These are phyloP conservation scores for Mimas tiliae DNA, from an alignment of 2,888 invertebrate genomes.

Conservation along the genomic window DNA sequence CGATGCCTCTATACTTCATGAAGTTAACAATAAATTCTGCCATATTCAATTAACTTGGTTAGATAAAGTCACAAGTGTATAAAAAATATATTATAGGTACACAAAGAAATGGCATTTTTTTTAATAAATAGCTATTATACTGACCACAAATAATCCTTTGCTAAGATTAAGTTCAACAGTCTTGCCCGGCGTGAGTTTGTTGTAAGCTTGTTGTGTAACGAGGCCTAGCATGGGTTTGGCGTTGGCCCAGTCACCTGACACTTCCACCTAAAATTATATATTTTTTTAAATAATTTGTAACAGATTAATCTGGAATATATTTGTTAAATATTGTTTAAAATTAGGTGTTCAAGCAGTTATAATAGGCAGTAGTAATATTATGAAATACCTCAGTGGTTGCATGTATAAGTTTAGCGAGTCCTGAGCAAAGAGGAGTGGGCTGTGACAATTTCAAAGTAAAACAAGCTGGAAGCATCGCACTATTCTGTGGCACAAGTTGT, in stretches of 20 bases:
- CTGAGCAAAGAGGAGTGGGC: slow-evolving; percentile 93
- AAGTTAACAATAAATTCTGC: no score
- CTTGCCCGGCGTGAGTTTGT: slow-evolving; percentile 82
- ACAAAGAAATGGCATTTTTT: no score
- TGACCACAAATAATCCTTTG: slow-evolving; percentile 94
- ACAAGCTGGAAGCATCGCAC: slow-evolving; percentile 94
- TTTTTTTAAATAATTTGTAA: background rate
- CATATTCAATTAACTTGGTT: no score
- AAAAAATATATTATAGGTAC: no score
- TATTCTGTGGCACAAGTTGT: slow-evolving; percentile 92
- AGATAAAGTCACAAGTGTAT: no score
- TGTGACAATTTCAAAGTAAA: slow-evolving; percentile 91
- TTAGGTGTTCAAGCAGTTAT: background rate
- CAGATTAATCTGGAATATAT: no score
- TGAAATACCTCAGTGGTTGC: slow-evolving; percentile 72
- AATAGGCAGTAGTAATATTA: background rate
- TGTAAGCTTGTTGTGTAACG: slow-evolving; percentile 91
- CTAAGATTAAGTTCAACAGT: slow-evolving; percentile 88
- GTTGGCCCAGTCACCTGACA: slow-evolving; percentile 75
- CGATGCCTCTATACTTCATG: no score
- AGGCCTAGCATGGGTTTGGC: slow-evolving; percentile 88
- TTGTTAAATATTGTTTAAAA: no score
- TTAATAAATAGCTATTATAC: slow-evolving; percentile 41
- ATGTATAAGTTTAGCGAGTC: slow-evolving; percentile 86
- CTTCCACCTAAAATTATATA: slow-evolving; percentile 63